A percentile compares a stretch with the other conserved stretches of the same genome.
Evolutionary conservation across 2,113 vertebrate genomes (phyloP).

Genomic region (Prionailurus viverrinus): DNA sequence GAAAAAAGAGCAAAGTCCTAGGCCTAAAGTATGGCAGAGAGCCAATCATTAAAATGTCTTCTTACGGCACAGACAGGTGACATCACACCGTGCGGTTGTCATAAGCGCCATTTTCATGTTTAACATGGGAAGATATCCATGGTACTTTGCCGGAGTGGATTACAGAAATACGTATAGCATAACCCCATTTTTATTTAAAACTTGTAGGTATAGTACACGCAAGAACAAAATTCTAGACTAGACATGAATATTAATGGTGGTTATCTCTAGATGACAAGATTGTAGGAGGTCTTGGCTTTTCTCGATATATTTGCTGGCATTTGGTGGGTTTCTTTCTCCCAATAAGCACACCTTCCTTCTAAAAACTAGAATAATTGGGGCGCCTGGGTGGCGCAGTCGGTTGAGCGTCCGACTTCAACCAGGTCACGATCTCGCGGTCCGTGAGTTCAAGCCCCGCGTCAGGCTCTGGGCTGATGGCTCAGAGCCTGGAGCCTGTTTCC

Average conservation of each 20-base stretch:
- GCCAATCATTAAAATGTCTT: neutral
- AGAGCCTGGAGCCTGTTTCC: too few relatives aligned
- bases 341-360: neutral
- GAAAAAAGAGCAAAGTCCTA: neutral
- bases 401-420: too few relatives aligned
- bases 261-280: neutral
- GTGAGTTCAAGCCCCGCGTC: too few relatives aligned
- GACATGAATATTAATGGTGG: neutral
- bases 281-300: conserved; percentile 14
- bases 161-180: neutral
- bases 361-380: conserved; percentile 13
- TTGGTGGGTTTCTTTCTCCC: neutral
- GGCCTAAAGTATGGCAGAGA: neutral
- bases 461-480: too few relatives aligned
- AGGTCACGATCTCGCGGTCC: too few relatives aligned
- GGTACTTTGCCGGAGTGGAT: neutral
- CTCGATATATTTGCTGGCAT: neutral
- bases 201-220: neutral
- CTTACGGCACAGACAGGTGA: neutral
- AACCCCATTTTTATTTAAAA: neutral
- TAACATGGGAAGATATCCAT: neutral
- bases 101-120: neutral
- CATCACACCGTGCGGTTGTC: neutral
- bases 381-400: too few relatives aligned
- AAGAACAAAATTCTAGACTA: neutral